Evolutionary conservation across 1,140 invertebrate species (phyloP).

Genomic region (Drosophila ercepeae): DNA sequence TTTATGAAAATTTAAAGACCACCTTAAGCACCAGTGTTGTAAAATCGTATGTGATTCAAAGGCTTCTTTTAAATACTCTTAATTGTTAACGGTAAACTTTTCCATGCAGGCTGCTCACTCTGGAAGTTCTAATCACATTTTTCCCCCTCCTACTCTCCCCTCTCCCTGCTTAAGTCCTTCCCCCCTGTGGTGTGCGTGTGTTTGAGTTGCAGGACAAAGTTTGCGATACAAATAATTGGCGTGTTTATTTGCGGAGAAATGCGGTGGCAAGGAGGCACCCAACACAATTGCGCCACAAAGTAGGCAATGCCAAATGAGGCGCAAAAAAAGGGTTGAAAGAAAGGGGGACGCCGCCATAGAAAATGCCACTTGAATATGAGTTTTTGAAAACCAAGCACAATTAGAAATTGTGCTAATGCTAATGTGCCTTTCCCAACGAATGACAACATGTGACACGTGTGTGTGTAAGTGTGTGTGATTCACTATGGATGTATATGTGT

Average conservation of each 20-base stretch:
- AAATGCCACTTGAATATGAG: conserved; percentile 29
- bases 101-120: too few relatives aligned
- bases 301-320: conserved; percentile 33
- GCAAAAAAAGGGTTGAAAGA: conserved; percentile 2
- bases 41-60: too few relatives aligned
- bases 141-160: neutral
- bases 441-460: conserved; percentile 10
- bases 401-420: conserved; percentile 32
- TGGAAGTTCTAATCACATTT: too few relatives aligned
- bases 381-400: conserved; percentile 31
- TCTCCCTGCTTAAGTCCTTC: neutral
- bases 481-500: neutral
- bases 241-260: conserved; percentile 56
- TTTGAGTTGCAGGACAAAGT: conserved; percentile 12
- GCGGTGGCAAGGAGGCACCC: conserved; percentile 3
- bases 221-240: conserved; percentile 59
- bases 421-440: conserved; percentile 9
- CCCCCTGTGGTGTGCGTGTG: conserved; percentile 6
- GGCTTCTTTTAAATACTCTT: too few relatives aligned
- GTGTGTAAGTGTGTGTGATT: neutral
- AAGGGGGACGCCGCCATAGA: neutral
- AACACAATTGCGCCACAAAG: conserved; percentile 22
- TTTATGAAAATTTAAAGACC: too few relatives aligned
- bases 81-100: too few relatives aligned
- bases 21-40: too few relatives aligned